Base-by-base conservation (phyloP, 2,797 vertebrate genomes). In the Lutjanus campechanus region DNA sequence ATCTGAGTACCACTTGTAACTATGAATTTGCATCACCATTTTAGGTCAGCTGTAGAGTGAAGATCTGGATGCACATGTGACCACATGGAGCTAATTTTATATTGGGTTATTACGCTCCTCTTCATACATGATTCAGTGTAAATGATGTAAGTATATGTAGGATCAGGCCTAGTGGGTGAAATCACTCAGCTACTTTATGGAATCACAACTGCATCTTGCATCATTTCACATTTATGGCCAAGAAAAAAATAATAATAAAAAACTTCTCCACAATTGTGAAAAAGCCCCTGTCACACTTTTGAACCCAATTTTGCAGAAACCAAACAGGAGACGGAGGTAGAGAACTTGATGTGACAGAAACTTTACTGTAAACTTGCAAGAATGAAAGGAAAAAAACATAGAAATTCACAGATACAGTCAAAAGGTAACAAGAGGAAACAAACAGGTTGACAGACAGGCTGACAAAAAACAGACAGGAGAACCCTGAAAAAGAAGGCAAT, bases 101-200 rank as follows among this genome's bases (percentile, higher is more conserved):
- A 29, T 36, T 8, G 8, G 29, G 1, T 66, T 51, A 53, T 62
- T 69, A 29, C n/a, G 43, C 49, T 66, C 17, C 29, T 43, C 40
- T 58, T 73, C 41, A 77, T 74, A 16, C 51, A 66, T 47, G 29
- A 60, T 79, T 54, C 22, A 77, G 54, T 50, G 22, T 53, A 66
- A 70, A 77, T 66, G 43, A 77, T 81, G 41, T 50, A 59, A 53
- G 51, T 16, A 46, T 55, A 43, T 58, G 63, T 43, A 40, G 41
- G 43, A 70, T 66, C 19, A 59, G 65, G 36, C 22, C 63, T 49
- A 8, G 46, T 60, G 25, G 68, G 61, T 47, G n/a, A 80, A 77
- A 77, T 69, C 20, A 20, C 47, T 50, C 5, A 4, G 43, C 49
- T 73, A 63, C 64, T 68, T 68, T 63, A 20, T 62, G 56, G 19